A percentile compares a stretch with the other conserved stretches of the same genome.
These are phyloP conservation scores for Drosophila suboccidentalis DNA, from an alignment of 2,888 invertebrate genomes.

Conservation along the genomic window DNA sequence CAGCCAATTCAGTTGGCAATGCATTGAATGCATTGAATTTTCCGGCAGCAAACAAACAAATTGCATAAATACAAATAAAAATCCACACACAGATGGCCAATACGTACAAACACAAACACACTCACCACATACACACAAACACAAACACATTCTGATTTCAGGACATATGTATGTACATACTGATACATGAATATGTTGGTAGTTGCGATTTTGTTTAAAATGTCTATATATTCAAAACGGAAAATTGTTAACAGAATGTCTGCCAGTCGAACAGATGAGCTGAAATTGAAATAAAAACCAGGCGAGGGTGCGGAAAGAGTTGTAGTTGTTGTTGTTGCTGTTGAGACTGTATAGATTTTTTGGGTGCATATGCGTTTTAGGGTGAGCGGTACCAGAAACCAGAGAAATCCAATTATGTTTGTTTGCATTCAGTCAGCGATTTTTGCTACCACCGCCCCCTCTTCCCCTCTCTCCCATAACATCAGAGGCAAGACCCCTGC, in stretches of 20 bases:
- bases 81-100: constrained; percentile 58
- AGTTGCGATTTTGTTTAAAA: constrained; percentile 73
- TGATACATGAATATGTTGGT: constrained; percentile 36
- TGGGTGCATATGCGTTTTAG: constrained; percentile 34
- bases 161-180: not conserved
- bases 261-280: constrained; percentile 47
- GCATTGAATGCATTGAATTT: constrained; percentile 70
- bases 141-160: constrained; percentile 12
- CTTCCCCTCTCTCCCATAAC: not conserved
- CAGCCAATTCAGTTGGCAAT: constrained; percentile 42
- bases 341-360: constrained; percentile 30
- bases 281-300: constrained; percentile 78
- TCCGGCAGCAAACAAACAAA: constrained; percentile 74
- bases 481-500: constrained; percentile 13
- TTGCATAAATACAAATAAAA: constrained; percentile 76
- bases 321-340: constrained; percentile 1
- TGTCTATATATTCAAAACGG: constrained; percentile 78
- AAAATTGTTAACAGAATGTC: constrained; percentile 73
- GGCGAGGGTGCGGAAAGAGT: constrained; percentile 16
- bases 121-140: constrained; percentile 33
- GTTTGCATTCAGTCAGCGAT: constrained; percentile 81
- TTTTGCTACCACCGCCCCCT: constrained; percentile 49
- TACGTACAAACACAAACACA: constrained; percentile 45
- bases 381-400: constrained; percentile 54
- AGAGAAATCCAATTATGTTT: constrained; percentile 82